These are phyloP conservation scores for Eupeodes latifasciatus DNA, from an alignment of 2,888 invertebrate genomes.

Conservation along the genomic window DNA sequence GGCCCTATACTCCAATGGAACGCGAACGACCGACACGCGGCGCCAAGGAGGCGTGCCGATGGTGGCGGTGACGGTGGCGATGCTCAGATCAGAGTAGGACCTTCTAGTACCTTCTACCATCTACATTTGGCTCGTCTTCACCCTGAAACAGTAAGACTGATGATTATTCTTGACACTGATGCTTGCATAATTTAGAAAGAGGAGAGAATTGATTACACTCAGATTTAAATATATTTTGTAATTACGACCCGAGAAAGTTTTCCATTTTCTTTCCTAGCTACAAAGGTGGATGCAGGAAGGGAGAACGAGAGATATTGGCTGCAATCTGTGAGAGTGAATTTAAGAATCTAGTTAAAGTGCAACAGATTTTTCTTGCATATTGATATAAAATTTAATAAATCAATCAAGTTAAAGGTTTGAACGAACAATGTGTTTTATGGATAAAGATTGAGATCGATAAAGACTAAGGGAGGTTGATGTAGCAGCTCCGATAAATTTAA, in stretches of 20 bases:
- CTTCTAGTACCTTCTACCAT: neutral
- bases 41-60: neutral
- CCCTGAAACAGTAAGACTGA: conserved; percentile 31
- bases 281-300: conserved; percentile 6
- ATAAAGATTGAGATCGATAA: neutral
- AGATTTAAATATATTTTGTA: conserved; percentile 67
- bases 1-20: conserved; percentile 17
- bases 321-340: neutral
- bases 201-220: conserved; percentile 60
- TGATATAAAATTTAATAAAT: neutral
- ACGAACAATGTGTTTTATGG: neutral
- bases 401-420: neutral
- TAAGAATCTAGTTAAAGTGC: neutral
- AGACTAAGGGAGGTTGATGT: too few species aligned
- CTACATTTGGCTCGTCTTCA: conserved; percentile 30
- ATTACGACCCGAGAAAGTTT: conserved; percentile 57
- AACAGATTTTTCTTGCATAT: neutral
- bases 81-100: neutral
- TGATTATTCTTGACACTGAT: conserved; percentile 56
- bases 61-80: neutral
- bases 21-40: neutral
- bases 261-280: conserved; percentile 55
- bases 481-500: too few species aligned
- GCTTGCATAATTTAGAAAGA: conserved; percentile 64
- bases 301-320: conserved; percentile 17